Conservation (phyloP, 2,888 invertebrate genomes). For the Conistra vaccinii region DNA sequence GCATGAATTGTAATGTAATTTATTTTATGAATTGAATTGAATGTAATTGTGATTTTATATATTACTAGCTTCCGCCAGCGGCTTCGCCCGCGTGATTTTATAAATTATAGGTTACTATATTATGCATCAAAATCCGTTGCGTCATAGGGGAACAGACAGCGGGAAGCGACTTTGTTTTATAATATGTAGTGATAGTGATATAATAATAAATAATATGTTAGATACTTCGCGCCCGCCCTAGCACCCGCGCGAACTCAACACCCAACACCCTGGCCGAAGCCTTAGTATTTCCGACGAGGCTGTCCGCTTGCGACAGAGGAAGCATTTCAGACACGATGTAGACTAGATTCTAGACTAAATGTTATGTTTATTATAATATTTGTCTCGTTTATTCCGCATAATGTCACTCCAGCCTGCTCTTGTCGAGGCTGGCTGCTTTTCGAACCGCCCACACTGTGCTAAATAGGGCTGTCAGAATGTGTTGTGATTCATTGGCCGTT, state of each 20-base stretch:
- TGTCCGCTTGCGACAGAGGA: conserved; percentile 30
- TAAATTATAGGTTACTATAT: too few species aligned
- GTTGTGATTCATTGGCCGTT: conserved; percentile 35
- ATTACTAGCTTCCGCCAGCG: too few species aligned
- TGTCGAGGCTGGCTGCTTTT: conserved; percentile 53
- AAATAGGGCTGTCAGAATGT: conserved; percentile 47
- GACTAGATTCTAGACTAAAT: conserved; percentile 40
- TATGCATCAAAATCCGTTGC: too few species aligned
- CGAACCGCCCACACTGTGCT: conserved; percentile 47
- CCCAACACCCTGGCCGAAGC: background rate
- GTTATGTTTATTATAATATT: conserved; percentile 28
- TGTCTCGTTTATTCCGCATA: conserved; percentile 44
- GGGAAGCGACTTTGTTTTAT: too few species aligned
- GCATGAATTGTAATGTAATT: too few species aligned
- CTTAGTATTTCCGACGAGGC: conserved; percentile 21
- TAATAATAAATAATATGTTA: too few species aligned
- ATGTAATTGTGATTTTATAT: too few species aligned
- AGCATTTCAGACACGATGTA: conserved; percentile 31
- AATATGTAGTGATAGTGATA: too few species aligned
- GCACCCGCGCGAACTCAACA: background rate
- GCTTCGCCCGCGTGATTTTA: too few species aligned
- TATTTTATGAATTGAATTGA: too few species aligned
- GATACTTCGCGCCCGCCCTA: background rate
- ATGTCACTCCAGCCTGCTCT: conserved; percentile 23
- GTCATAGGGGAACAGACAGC: too few species aligned